Conservation (phyloP, 1,140 invertebrate genomes). For the Drosophila kikkawai region DNA sequence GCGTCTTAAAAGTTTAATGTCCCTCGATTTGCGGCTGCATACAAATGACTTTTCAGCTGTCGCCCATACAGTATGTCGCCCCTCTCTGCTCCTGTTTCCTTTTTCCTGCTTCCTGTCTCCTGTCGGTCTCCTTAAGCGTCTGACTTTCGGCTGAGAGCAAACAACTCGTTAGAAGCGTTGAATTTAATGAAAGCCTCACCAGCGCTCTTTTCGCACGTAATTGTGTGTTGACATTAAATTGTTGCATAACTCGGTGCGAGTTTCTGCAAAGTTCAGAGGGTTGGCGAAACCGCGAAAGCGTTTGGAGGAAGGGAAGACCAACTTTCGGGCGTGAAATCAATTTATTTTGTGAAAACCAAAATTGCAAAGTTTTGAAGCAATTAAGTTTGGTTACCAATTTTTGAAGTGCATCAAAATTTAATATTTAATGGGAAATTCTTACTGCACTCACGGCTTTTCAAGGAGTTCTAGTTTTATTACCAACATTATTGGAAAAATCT, state of each 20-base stretch:
- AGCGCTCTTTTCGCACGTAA: conserved; percentile 25
- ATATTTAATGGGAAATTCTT: not conserved
- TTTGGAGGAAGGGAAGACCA: not conserved
- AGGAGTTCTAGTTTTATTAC: not conserved
- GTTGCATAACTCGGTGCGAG: conserved; percentile 28
- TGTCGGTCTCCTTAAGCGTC: conserved; percentile 8
- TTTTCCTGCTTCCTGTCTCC: conserved; percentile 24
- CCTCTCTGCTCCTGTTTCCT: conserved; percentile 11
- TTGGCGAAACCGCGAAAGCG: conserved; percentile 8
- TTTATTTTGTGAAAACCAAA: conserved; percentile 13
- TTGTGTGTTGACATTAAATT: conserved; percentile 45
- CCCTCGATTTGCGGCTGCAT: conserved; percentile 68
- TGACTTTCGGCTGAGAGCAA: conserved; percentile 23
- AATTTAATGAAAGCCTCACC: conserved; percentile 23
- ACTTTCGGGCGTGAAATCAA: conserved; percentile 21
- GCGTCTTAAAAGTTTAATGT: conserved; percentile 80
- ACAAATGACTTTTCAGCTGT: conserved; percentile 68
- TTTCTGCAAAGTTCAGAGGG: conserved; percentile 16
- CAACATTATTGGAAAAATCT: not conserved
- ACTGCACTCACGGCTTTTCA: not conserved
- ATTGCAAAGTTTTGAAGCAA: not conserved
- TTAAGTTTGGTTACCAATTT: conserved; percentile 1
- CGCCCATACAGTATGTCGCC: conserved; percentile 13
- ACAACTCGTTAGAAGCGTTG: conserved; percentile 33
- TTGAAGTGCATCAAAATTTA: not conserved